phyloP scores from a whole-genome alignment of 2,797 vertebrate species.

The Anolis apletophallus region DNA sequence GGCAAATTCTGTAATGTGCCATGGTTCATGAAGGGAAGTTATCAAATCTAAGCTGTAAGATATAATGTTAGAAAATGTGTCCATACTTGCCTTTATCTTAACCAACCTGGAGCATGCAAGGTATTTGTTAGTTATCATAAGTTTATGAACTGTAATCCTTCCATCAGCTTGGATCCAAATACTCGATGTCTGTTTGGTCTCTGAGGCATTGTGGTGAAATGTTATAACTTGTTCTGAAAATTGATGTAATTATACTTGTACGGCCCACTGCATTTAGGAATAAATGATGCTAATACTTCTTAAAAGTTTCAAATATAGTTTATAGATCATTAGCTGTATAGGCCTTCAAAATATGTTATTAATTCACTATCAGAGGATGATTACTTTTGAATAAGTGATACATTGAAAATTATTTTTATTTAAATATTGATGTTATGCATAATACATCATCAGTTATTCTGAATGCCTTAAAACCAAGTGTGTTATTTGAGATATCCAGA shows the following conservation, averaged over 20 bases:
- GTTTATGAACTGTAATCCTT: not conserved
- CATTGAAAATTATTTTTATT: not conserved
- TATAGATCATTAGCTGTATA: not conserved
- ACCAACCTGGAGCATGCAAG: not conserved
- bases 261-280: not conserved
- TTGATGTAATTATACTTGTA: constrained; percentile 51
- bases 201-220: constrained; percentile 35
- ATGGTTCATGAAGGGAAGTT: not conserved
- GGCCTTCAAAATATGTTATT: not conserved
- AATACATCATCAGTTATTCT: not conserved
- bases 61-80: not conserved
- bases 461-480: not conserved
- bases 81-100: constrained; percentile 8
- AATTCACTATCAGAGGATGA: not conserved
- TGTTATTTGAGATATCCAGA: not conserved
- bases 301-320: constrained; percentile 4
- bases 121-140: constrained; percentile 3
- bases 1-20: not conserved
- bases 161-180: constrained; percentile 47
- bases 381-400: not conserved
- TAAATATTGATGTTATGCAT: not conserved
- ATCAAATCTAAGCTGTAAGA: not conserved
- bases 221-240: constrained; percentile 59
- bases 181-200: constrained; percentile 45
- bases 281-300: not conserved